Evolutionary conservation across 2,888 invertebrate genomes (phyloP).

Genomic region (Tetragonula carbonaria): DNA sequence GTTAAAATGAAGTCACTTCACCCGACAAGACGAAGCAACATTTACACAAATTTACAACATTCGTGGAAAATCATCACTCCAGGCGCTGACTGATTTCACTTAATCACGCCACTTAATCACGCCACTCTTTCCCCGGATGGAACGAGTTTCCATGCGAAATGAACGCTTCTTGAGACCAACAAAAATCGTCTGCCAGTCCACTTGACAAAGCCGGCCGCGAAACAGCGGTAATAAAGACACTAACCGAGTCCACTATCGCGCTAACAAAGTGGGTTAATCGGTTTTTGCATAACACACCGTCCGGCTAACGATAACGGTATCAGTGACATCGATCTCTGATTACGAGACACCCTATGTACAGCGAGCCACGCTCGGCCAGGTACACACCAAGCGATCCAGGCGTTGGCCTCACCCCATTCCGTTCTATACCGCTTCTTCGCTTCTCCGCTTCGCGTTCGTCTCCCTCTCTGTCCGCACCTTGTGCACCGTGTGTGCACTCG

Average conservation of each 20-base stretch:
- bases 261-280: slow-evolving; percentile 68
- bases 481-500: slow-evolving; percentile 6
- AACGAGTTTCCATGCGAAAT: background rate
- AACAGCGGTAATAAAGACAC: slow-evolving; percentile 52
- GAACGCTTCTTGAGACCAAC: slow-evolving; percentile 2
- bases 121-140: background rate
- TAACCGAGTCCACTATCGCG: slow-evolving; percentile 30
- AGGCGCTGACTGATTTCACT: background rate
- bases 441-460: background rate
- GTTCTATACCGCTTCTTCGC: background rate
- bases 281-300: slow-evolving; percentile 64
- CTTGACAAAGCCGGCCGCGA: slow-evolving; percentile 4
- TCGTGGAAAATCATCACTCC: background rate
- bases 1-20: slow-evolving; percentile 3
- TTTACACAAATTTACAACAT: background rate
- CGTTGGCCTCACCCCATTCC: slow-evolving; percentile 50
- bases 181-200: background rate
- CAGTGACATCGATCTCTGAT: slow-evolving; percentile 65
- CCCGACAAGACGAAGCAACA: background rate
- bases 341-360: slow-evolving; percentile 54
- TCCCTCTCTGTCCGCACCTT: slow-evolving; percentile 9
- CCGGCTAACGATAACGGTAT: slow-evolving; percentile 54
- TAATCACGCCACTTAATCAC: background rate
- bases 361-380: slow-evolving; percentile 31
- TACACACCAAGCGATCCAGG: slow-evolving; percentile 29